Conservation (phyloP, 2,888 invertebrate species). For the Chaitophorus viminalis region DNA sequence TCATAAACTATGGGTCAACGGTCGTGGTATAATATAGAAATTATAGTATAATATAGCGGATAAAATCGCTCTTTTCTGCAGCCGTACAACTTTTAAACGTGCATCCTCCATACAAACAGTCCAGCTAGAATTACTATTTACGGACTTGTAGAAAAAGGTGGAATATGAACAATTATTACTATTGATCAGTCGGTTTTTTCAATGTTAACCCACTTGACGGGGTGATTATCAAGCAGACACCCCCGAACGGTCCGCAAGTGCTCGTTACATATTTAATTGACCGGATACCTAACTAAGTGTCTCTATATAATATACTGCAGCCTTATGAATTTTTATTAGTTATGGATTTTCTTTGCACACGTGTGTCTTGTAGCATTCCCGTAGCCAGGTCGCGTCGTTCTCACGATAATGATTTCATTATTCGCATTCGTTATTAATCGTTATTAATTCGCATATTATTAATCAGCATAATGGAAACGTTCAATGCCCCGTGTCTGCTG, state of each 20-base stretch:
- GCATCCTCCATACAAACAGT: too few relatives aligned
- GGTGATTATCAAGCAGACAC: background rate
- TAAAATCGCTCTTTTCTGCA: too few relatives aligned
- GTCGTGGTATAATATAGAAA: too few relatives aligned
- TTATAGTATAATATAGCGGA: too few relatives aligned
- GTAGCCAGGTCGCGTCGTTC: background rate
- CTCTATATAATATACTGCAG: background rate
- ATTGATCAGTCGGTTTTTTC: background rate
- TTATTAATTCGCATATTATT: too few relatives aligned
- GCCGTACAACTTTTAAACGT: too few relatives aligned
- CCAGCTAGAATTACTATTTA: too few relatives aligned
- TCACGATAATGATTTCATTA: conserved; percentile 28
- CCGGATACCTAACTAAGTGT: background rate
- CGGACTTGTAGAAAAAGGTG: too few relatives aligned
- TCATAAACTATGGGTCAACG: too few relatives aligned
- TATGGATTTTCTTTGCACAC: conserved; percentile 23
- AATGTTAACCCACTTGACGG: background rate
- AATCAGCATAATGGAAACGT: background rate
- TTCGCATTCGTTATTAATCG: background rate
- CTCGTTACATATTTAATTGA: conserved; percentile 44
- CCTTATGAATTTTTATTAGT: conserved; percentile 45
- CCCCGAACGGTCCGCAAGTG: conserved; percentile 19
- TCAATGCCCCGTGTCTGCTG: background rate
- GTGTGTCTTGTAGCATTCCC: background rate
- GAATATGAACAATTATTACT: background rate